Evolutionary conservation across 2,888 invertebrate species (phyloP).

Genomic region (Ectemnius lituratus): DNA sequence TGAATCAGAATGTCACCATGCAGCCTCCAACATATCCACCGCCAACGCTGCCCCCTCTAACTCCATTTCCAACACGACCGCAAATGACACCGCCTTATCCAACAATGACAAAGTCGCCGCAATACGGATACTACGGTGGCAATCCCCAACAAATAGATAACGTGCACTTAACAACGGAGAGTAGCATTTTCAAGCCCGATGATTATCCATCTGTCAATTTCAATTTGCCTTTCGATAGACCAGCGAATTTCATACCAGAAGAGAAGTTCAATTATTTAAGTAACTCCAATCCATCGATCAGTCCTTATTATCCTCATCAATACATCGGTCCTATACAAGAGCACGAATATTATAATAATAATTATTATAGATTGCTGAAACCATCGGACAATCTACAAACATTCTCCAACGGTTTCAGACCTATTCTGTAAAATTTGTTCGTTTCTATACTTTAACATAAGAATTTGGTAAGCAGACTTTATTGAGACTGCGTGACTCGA

Average conservation of each 20-base stretch:
- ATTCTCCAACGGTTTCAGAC: constrained; percentile 43
- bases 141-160: constrained; percentile 65
- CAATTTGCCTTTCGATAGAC: constrained; percentile 45
- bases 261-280: constrained; percentile 32
- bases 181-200: constrained; percentile 25
- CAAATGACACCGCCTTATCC: constrained; percentile 15
- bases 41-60: neutral
- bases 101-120: constrained; percentile 32
- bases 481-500: too few relatives aligned
- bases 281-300: constrained; percentile 27
- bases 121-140: constrained; percentile 69
- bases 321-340: constrained; percentile 30
- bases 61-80: neutral
- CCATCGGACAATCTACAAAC: constrained; percentile 32
- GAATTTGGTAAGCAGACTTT: too few relatives aligned
- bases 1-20: neutral
- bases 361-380: constrained; percentile 38
- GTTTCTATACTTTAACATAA: neutral
- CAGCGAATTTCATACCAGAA: constrained; percentile 47
- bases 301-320: constrained; percentile 26
- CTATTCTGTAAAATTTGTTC: constrained; percentile 27
- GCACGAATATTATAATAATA: constrained; percentile 36
- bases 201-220: constrained; percentile 40
- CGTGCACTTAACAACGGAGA: constrained; percentile 61
- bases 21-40: too few relatives aligned